Conservation (phyloP, 2,797 vertebrate genomes). For the Harpagifer antarcticus region DNA sequence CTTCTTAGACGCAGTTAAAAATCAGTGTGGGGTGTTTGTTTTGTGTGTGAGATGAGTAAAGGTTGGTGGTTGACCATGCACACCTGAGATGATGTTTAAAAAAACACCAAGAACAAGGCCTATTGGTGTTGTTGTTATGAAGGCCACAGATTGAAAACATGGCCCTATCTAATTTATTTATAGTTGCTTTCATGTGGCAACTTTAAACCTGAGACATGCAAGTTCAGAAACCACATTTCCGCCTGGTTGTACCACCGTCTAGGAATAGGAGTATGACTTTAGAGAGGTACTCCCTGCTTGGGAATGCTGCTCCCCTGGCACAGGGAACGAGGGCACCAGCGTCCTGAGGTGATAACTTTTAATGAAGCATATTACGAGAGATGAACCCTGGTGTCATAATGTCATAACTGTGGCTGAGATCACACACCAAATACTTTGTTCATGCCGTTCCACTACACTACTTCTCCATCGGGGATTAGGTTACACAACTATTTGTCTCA, state of each 20-base stretch:
- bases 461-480: slow-evolving; percentile 3
- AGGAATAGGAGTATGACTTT: slow-evolving; percentile 60
- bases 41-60: slow-evolving; percentile 9
- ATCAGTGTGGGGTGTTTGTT: slow-evolving; percentile 20
- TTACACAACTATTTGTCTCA: slow-evolving; percentile 1
- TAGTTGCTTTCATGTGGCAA: slow-evolving; percentile 13
- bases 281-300: slow-evolving; percentile 71
- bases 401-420: slow-evolving; percentile 19
- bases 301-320: slow-evolving; percentile 72
- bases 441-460: slow-evolving; percentile 12
- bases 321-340: slow-evolving; percentile 50
- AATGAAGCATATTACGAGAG: slow-evolving; percentile 33
- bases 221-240: slow-evolving; percentile 17
- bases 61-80: neutral
- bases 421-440: slow-evolving; percentile 19
- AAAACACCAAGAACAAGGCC: slow-evolving; percentile 10
- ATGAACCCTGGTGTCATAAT: slow-evolving; percentile 33
- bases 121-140: neutral
- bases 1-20: slow-evolving; percentile 61
- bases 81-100: slow-evolving; percentile 19
- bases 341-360: slow-evolving; percentile 45
- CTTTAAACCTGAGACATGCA: neutral
- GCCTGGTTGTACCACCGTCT: slow-evolving; percentile 38
- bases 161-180: slow-evolving; percentile 14
- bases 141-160: slow-evolving; percentile 5